Evolutionary conservation across 2,888 invertebrate species (phyloP).

Genomic region (Macaria notata): DNA sequence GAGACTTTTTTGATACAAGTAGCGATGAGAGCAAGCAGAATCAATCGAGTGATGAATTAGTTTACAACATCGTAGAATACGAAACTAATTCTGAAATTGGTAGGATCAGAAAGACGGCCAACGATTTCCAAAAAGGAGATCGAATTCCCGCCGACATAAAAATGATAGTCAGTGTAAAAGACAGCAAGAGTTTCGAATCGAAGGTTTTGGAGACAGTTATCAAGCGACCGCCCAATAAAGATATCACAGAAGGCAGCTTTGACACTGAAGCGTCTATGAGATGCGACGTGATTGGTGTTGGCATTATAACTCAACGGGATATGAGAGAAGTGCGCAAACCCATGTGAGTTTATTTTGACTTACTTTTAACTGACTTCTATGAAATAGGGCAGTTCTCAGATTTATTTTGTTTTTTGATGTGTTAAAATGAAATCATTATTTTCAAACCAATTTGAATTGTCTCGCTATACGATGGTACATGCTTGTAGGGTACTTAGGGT

Average conservation of each 20-base stretch:
- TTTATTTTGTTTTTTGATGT: no score
- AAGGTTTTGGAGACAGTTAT: constrained; percentile 44
- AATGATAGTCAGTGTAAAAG: constrained; percentile 47
- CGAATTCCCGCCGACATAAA: constrained; percentile 39
- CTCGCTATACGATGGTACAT: no score
- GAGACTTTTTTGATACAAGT: constrained; percentile 57
- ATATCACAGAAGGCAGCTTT: constrained; percentile 55
- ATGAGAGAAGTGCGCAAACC: constrained; percentile 47
- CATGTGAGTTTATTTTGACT: constrained; percentile 52
- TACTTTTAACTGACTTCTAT: background rate
- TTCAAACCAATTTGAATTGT: no score
- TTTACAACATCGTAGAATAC: constrained; percentile 68
- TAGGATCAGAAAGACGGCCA: constrained; percentile 24
- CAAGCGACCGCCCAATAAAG: constrained; percentile 44
- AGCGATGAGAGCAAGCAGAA: constrained; percentile 41
- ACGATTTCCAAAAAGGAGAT: constrained; percentile 40
- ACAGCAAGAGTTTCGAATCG: constrained; percentile 37
- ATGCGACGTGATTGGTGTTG: constrained; percentile 59
- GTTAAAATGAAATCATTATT: no score
- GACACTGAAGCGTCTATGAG: constrained; percentile 46
- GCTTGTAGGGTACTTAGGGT: no score
- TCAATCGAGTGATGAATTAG: constrained; percentile 61
- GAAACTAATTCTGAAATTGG: constrained; percentile 51
- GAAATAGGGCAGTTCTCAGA: no score
- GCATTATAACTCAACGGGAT: constrained; percentile 59